Evolutionary conservation across 2,888 invertebrate genomes (phyloP), one percentile per base, ranked within the genome.

Genomic region (Sinelater perroti): DNA sequence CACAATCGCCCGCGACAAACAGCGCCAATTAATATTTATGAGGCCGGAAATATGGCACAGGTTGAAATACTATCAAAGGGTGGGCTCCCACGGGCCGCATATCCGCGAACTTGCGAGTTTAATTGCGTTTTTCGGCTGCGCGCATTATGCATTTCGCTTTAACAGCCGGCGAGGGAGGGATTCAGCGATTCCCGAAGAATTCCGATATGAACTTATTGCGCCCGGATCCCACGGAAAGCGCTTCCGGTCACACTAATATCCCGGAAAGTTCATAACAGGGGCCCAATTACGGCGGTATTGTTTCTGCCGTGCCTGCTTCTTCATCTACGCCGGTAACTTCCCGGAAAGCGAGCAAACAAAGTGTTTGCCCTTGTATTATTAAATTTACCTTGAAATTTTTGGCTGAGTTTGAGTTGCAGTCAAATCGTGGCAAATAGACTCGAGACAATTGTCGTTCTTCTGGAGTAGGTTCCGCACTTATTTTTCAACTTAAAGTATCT

Each of bases 41-140:
- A 58, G 53, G 51, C 59, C 42, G 49, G 51, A 61, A 63, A 54
- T 61, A 59, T 53, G 54, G 55, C 35, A 54, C 51, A 63, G 57
- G 61, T 61, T 61, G 51, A 63, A 63, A 58, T 59, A 61, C 58
- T 56, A 63, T 63, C 61, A 61, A 61, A 61, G 61, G 59, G 57
- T 54, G 35, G 40, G 56, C 21, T 62, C 61, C 65, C 61, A 42
- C 24, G 62, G 61, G 61, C 49, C 61, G 56, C 61, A 60, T 57
- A 51, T 47, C 53, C 58, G 49, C 60, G 60, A 65, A 62, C 52
- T 65, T 62, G 62, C 53, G 51, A 55, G 62, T 55, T 53, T 62
- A 62, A 62, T 64, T 64, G 59, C 51, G 49, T 64, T 64, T 64
- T 60, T 45, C 40, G 51, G 56, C 53, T 60, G 57, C 60, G 50